Base-by-base conservation (phyloP, 2,888 invertebrate genomes). In the Lissonota sp. region DNA sequence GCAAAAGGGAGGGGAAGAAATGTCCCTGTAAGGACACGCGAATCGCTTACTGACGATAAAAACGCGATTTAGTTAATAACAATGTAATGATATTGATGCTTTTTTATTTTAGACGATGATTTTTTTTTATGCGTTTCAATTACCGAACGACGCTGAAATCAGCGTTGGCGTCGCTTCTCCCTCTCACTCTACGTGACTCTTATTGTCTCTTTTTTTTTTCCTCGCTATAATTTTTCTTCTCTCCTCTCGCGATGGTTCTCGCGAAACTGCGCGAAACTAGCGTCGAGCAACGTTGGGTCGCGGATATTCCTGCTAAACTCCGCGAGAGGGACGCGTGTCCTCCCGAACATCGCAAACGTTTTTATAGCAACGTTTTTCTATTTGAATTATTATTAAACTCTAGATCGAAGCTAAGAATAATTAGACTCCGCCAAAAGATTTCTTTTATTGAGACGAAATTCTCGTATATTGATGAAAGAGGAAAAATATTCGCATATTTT, bases 221-320 rank as follows among this genome's bases (percentile, higher is more conserved):
- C 7, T 51, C 60, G 12, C 60, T 60, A 51, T 51, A n/a, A n/a
- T n/a, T n/a, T n/a, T 37, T 16, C 57, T 72, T 8, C 8, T 16
- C n/a, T 42, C 5, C 16, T 44, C 46, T 42, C 12, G 46, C 49
- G 7, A 8, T n/a, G 7, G 12, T 44, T 57, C 5, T 12, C 39
- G 53, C 53, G 14, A 53, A 12, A 14, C 53, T 53, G 53, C 70
- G 72, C 72, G 72, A 66, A 58, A 64, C 73, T 74, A 74, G 66
- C 73, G 64, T 57, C 57, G 49, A 64, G n/a, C n/a, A n/a, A 66
- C 55, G 44, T 46, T 39, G 4, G 12, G 5, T 53, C 53, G 53
- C 49, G n/a, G 49, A 49, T 53, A 53, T 74, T 66, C 46, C 57
- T n/a, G 44, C 64, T 55, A 55, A 64, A 39, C 55, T 63, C 16